Base-by-base conservation (phyloP, 2,113 vertebrate genomes). In the Phycodurus eques region DNA sequence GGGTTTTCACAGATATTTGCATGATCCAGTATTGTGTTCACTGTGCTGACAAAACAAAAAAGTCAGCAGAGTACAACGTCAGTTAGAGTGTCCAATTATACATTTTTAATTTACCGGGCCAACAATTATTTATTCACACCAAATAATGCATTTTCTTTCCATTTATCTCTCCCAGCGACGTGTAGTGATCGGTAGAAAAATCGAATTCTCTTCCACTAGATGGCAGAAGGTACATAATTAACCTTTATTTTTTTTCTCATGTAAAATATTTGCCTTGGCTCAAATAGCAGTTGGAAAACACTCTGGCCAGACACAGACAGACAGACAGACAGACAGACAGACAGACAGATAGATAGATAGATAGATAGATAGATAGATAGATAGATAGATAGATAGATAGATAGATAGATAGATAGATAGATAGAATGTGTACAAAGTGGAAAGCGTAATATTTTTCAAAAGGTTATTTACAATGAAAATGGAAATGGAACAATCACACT, bases 401-500 rank as follows among this genome's bases (percentile, higher is more conserved):
- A 64, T 42, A 39, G 31, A 64, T 39, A 42, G 39, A 66, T 46
- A 44, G 39, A 65, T 44, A 44, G 19, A 65, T 44, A 13, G 9
- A 65, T 44, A 44, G 8, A 46, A 15, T 61, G 27, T 31, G 31
- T 61, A 20, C 15, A 60, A 31, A 31, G n/a, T 31, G n/a, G 31
- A 8, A 62, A 33, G 17, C 33, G 2, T 35, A 17, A 17, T 35
- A n/a, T 22, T 56, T 3, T 56, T 22, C 22, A 44, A 5, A 3
- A 5, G 9, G 20, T 43, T 14, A 11, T 64, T 20, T 61, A 57
- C 63, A 75, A 86, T 80, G 59, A 62, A 54, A 54, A 22, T 54
- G 20, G 2, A 54, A 54, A 22, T 8, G 8, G 69, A 63, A 73
- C 59, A 73, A 74, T 82, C 76, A 80, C 66, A 70, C 68, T 71